Conservation (phyloP, 2,113 vertebrate genomes). For the Lophius piscatorius region DNA sequence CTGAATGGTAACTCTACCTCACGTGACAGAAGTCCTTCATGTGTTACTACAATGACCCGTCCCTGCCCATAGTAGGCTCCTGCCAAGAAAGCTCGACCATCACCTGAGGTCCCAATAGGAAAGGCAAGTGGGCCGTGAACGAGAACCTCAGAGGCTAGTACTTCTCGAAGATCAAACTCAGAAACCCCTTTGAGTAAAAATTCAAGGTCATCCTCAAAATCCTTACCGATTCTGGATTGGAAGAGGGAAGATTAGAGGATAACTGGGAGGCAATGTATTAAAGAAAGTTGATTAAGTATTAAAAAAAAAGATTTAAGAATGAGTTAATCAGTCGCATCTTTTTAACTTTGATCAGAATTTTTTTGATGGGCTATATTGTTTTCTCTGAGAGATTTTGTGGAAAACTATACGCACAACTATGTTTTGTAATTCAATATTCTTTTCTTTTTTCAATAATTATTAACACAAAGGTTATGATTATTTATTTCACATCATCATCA, state of each 20-base stretch:
- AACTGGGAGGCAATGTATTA: neutral
- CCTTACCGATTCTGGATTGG: slow-evolving; percentile 64
- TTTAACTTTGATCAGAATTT: too few species aligned
- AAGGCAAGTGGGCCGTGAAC: slow-evolving; percentile 79
- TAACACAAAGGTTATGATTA: too few species aligned
- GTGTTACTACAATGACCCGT: slow-evolving; percentile 72
- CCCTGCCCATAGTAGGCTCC: slow-evolving; percentile 81
- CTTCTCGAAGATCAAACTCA: slow-evolving; percentile 68
- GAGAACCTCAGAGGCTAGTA: slow-evolving; percentile 70
- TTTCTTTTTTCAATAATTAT: too few species aligned
- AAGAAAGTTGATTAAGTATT: too few species aligned
- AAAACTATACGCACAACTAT: too few species aligned
- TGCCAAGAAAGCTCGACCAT: slow-evolving; percentile 69
- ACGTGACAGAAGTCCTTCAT: slow-evolving; percentile 65
- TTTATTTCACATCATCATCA: too few species aligned
- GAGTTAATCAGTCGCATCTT: too few species aligned
- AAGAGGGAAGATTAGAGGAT: neutral
- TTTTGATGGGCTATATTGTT: too few species aligned
- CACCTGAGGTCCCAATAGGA: slow-evolving; percentile 65
- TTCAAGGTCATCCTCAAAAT: slow-evolving; percentile 77
- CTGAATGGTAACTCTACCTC: slow-evolving; percentile 36
- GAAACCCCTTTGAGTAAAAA: slow-evolving; percentile 72
- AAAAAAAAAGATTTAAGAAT: too few species aligned
- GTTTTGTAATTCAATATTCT: too few species aligned
- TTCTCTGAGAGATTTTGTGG: too few species aligned